Conservation (phyloP, 2,113 vertebrate species). For the Ctenomys sociabilis region DNA sequence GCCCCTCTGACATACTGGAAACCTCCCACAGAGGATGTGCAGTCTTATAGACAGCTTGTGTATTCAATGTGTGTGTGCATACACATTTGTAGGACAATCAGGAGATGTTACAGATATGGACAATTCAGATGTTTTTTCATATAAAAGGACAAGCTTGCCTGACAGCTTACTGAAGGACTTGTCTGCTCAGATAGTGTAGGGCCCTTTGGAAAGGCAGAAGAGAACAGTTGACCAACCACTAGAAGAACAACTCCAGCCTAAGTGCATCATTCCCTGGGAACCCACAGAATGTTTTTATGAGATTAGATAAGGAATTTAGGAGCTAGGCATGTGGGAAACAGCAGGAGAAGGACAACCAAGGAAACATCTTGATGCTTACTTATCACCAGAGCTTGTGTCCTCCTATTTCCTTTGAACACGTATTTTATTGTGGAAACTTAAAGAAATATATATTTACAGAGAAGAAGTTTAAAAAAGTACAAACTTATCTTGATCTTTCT, state of each 20-base stretch:
- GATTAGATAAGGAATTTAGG: not conserved
- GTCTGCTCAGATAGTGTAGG: not conserved
- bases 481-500: slow-evolving; percentile 82
- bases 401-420: not conserved
- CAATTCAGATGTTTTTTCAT: not conserved
- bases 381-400: not conserved
- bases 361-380: not conserved
- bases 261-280: too few relatives aligned
- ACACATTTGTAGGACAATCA: not conserved
- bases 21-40: not conserved
- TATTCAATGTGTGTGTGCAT: not conserved
- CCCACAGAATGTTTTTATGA: not conserved
- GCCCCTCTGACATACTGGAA: not conserved
- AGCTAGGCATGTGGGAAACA: not conserved
- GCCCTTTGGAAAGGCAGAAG: not conserved
- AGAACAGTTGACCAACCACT: not conserved
- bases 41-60: not conserved
- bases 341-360: not conserved
- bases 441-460: slow-evolving; percentile 38
- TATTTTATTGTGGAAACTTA: slow-evolving; percentile 69
- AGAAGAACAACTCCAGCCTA: not conserved
- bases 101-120: too few relatives aligned
- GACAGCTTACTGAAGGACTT: not conserved
- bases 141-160: too few relatives aligned
- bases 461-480: slow-evolving; percentile 76